Evolutionary conservation across 2,113 vertebrate species (phyloP).

Genomic region (Bufo gargarizans): DNA sequence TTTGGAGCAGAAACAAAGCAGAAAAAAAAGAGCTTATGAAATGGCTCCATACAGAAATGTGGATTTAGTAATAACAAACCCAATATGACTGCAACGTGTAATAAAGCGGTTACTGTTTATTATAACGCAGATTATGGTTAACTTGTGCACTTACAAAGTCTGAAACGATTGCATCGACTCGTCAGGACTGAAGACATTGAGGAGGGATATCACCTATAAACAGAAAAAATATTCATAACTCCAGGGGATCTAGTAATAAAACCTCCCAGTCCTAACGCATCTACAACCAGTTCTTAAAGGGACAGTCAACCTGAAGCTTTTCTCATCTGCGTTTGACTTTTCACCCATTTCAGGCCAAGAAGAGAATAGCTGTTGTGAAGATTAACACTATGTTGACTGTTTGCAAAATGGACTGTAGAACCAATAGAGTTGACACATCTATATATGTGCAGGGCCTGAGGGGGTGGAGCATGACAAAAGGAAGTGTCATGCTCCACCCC

Average conservation of each 20-base stretch:
- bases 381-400: neutral
- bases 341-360: neutral
- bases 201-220: slow-evolving; percentile 76
- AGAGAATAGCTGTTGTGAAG: neutral
- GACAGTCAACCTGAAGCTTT: neutral
- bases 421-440: neutral
- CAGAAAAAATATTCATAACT: neutral
- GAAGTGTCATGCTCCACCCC: too few relatives aligned
- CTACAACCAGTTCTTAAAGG: neutral
- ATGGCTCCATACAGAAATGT: too few relatives aligned
- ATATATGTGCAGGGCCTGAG: neutral
- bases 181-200: slow-evolving; percentile 81
- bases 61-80: too few relatives aligned
- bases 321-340: neutral
- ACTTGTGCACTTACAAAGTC: slow-evolving; percentile 75
- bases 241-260: neutral
- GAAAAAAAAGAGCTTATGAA: neutral
- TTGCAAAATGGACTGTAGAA: neutral
- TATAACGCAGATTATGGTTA: neutral
- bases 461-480: neutral
- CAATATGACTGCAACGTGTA: too few relatives aligned
- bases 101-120: too few relatives aligned
- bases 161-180: slow-evolving; percentile 76
- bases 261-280: neutral
- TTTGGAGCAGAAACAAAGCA: neutral